These are phyloP conservation scores for Sclerodermus sp. DNA, from an alignment of 2,888 invertebrate genomes.

Conservation along the genomic window DNA sequence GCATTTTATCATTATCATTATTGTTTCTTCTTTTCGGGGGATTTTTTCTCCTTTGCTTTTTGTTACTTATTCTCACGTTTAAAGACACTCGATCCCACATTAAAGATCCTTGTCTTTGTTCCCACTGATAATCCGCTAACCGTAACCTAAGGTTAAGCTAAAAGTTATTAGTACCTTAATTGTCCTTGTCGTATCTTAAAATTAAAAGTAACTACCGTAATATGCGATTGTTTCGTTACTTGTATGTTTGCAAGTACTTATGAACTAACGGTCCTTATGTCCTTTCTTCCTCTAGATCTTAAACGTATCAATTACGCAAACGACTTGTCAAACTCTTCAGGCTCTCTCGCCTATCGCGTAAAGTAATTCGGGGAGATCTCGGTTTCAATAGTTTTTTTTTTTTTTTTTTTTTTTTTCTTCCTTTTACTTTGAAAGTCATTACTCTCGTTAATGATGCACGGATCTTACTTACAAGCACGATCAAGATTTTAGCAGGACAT, in stretches of 20 bases:
- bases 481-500: too few relatives aligned
- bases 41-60: not conserved
- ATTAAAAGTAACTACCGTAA: too few relatives aligned
- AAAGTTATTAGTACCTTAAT: not conserved
- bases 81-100: not conserved
- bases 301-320: too few relatives aligned
- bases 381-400: not conserved
- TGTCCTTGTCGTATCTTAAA: not conserved
- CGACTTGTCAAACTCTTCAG: too few relatives aligned
- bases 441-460: too few relatives aligned
- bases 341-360: too few relatives aligned
- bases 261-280: conserved; percentile 9
- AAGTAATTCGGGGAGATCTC: too few relatives aligned
- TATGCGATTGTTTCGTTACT: too few relatives aligned
- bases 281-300: too few relatives aligned
- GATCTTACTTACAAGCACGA: too few relatives aligned
- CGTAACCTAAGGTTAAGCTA: not conserved
- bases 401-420: not conserved
- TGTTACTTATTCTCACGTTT: conserved; percentile 4
- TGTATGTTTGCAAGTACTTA: too few relatives aligned
- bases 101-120: not conserved
- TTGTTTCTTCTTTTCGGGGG: conserved; percentile 9
- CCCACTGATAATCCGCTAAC: not conserved
- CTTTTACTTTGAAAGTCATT: not conserved
- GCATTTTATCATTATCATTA: not conserved